Conservation (phyloP, 1,140 invertebrate genomes). For the Sarcophaga bullata region DNA sequence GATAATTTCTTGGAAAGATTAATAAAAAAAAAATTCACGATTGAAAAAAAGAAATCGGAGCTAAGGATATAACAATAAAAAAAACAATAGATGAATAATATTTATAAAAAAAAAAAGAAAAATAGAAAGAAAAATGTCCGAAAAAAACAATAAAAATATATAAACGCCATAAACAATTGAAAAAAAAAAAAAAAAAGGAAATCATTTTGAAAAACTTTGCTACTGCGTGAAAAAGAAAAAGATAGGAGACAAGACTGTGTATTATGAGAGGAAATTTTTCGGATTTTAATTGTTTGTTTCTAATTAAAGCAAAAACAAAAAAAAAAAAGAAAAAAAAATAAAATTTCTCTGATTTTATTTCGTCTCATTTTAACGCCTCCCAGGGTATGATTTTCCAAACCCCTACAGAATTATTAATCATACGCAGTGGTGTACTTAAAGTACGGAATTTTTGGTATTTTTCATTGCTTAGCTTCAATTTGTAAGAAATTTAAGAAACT, state of each 20-base stretch:
- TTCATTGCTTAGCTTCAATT: too few relatives aligned
- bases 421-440: neutral
- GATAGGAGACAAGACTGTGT: neutral
- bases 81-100: neutral
- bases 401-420: too few relatives aligned
- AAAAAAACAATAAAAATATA: neutral
- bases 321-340: neutral
- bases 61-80: neutral
- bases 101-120: neutral
- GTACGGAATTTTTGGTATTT: too few relatives aligned
- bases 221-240: neutral
- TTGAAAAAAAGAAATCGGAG: neutral
- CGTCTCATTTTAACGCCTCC: too few relatives aligned
- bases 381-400: neutral
- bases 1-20: slow-evolving; percentile 6
- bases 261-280: neutral
- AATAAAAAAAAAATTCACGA: slow-evolving; percentile 8
- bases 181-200: slow-evolving; percentile 28
- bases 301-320: neutral
- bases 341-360: too few relatives aligned
- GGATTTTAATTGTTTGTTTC: neutral
- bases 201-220: slow-evolving; percentile 16
- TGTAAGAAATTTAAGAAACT: too few relatives aligned
- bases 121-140: neutral
- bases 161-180: neutral